Conservation (phyloP, 2,113 vertebrate genomes). For the Tupaia tana region DNA sequence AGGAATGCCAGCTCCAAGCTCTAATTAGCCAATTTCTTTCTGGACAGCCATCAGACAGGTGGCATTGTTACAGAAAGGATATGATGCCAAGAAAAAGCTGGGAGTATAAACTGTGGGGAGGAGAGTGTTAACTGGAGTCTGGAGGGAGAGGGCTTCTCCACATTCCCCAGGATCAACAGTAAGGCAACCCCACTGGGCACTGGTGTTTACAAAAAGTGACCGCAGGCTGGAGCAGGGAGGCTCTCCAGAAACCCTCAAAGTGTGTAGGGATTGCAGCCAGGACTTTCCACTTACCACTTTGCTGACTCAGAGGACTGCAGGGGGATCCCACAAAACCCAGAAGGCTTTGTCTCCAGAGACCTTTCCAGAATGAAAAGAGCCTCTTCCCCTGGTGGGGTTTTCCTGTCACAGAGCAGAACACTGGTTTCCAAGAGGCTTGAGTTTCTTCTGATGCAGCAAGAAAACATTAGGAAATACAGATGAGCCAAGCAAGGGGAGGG, state of each 20-base stretch:
- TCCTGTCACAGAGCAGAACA: background rate
- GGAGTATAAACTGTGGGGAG: background rate
- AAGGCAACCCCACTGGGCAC: background rate
- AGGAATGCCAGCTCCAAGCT: background rate
- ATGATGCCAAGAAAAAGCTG: background rate
- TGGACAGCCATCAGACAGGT: background rate
- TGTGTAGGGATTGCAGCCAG: constrained; percentile 29
- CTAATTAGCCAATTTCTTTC: background rate
- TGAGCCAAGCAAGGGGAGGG: background rate
- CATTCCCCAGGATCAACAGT: background rate
- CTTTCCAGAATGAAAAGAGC: constrained; percentile 30
- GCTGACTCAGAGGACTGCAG: constrained; percentile 46
- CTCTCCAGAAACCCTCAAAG: constrained; percentile 55
- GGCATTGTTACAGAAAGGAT: background rate
- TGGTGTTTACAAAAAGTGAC: constrained; percentile 51
- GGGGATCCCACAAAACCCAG: background rate
- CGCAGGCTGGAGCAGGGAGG: background rate
- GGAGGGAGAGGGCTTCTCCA: background rate
- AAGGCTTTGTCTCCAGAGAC: constrained; percentile 28
- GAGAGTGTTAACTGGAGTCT: background rate
- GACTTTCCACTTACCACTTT: constrained; percentile 10
- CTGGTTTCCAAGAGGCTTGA: background rate
- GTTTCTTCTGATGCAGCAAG: background rate
- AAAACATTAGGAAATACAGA: background rate
- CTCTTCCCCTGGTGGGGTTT: background rate